Conservation (phyloP, 2,888 invertebrate genomes). For the Callinectes sapidus region DNA sequence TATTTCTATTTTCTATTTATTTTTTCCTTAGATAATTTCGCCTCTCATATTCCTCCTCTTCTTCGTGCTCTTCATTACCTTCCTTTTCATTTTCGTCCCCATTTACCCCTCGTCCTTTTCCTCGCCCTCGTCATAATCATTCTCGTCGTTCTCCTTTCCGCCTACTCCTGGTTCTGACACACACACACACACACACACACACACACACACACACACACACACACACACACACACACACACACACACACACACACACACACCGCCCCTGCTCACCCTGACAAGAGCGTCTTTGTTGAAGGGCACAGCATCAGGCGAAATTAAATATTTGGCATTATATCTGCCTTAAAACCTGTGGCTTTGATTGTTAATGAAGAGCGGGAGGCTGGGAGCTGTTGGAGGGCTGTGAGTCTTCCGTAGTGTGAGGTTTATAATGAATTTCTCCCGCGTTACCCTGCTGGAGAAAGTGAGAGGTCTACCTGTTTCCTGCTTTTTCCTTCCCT, state of each 20-base stretch:
- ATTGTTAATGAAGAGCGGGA: conserved; percentile 41
- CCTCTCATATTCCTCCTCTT: background rate
- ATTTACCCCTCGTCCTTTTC: background rate
- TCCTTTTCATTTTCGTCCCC: background rate
- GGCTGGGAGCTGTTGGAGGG: background rate
- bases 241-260: background rate
- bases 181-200: background rate
- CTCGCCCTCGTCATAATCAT: background rate
- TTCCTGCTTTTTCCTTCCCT: background rate
- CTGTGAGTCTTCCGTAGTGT: conserved; percentile 6
- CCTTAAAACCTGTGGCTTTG: conserved; percentile 39
- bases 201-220: background rate
- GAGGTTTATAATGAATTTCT: conserved; percentile 33
- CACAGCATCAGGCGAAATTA: conserved; percentile 33
- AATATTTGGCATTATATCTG: conserved; percentile 47
- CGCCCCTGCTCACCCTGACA: background rate
- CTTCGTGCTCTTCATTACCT: background rate
- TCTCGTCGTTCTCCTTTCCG: background rate
- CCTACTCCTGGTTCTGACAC: background rate
- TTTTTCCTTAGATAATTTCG: background rate
- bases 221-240: background rate
- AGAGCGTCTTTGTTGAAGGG: conserved; percentile 29
- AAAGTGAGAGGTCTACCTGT: background rate
- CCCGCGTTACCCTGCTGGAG: background rate
- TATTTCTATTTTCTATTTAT: background rate